phyloP scores from a whole-genome alignment of 2,797 vertebrate genomes.

The Platyrinchus mystaceus region DNA sequence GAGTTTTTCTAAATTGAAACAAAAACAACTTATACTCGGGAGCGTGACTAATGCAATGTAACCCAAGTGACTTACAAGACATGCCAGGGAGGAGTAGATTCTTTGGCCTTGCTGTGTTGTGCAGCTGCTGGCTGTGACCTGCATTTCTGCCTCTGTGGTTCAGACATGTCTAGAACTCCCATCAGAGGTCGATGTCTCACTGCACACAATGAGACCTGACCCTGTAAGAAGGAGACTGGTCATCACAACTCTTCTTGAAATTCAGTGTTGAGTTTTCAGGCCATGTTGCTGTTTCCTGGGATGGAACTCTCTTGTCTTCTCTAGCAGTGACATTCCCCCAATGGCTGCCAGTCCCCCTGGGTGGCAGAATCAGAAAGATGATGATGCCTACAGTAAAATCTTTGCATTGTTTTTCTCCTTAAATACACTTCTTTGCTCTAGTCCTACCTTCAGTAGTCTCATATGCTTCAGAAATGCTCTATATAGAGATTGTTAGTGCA shows the following conservation, averaged over 20 bases:
- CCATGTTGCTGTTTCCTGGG: accelerated
- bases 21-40: conserved; percentile 40
- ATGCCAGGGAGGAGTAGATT: neutral
- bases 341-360: neutral
- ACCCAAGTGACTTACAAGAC: neutral
- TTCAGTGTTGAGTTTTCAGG: neutral
- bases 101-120: neutral
- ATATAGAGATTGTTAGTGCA: neutral
- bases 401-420: neutral
- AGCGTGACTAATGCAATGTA: conserved; percentile 62
- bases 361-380: neutral
- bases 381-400: neutral
- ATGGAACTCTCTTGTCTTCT: neutral
- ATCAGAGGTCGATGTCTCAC: accelerated
- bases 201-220: accelerated
- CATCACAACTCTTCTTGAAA: neutral
- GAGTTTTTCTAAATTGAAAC: conserved; percentile 71
- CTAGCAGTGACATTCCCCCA: neutral
- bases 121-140: neutral
- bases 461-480: neutral
- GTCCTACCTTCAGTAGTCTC: neutral
- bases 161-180: neutral
- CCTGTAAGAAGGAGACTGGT: neutral
- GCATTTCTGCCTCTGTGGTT: neutral
- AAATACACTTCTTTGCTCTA: neutral